Evolutionary conservation across 2,797 vertebrate species (phyloP), one percentile per base, ranked within the genome.

Genomic region (Sebastes paucispinis): DNA sequence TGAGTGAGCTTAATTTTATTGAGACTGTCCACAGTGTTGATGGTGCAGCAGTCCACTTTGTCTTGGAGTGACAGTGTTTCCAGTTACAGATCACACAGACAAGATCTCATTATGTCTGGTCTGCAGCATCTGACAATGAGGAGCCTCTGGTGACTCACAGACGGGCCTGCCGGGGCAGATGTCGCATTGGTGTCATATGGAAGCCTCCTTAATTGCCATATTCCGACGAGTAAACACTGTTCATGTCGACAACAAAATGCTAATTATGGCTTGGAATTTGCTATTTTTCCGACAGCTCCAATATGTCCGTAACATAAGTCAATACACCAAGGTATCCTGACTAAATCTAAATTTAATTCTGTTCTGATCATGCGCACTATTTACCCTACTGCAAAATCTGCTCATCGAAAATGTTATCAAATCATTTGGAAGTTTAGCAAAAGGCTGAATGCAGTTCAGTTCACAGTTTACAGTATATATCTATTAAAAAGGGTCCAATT

Each of bases 101-200:
- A 50, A 9, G 22, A 75, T 76, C 72, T 80, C 4, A 8, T 86
- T 82, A 74, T 77, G 73, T 80, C 80, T 87, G 80, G 78, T 86
- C 82, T 79, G 81, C 47, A 88, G 83, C 60, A 73, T 83, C 73
- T 81, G 82, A 91, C 74, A 84, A 77, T 54, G 68, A 83, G 59
- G 59, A 78, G 66, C 55, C 85, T 87, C 74, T 69, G 66, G 69
- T 90, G 84, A 91, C 69, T 90, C 88, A 91, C 80, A 87, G 66
- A 52, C 83, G 52, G 34, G 43, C 67, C 67, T 69, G 78, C 73
- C 29, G 79, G 70, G 80, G 70, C 72, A 84, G 79, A 89, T 87
- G 85, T 91, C 74, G 6, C 81, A 69, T 77, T 87, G 57, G 76
- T 88, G 90, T 89, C 88, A 90, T 81, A 88, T 84, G 86, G 73